phyloP scores from a whole-genome alignment of 2,113 vertebrate genomes.

The Dasyurus viverrinus region DNA sequence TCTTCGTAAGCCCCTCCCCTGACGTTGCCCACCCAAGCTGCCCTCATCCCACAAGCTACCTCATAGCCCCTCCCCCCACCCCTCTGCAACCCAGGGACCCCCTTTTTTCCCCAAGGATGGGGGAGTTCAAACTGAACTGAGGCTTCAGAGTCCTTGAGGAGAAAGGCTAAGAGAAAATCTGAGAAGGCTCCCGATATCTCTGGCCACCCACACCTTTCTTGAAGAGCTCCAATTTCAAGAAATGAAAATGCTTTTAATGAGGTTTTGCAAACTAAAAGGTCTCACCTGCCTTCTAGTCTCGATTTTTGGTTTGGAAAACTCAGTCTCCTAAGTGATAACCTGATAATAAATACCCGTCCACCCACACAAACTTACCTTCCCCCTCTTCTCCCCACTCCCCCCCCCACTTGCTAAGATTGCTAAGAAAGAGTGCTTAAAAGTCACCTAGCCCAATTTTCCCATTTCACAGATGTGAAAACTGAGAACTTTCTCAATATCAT shows the following conservation, averaged over 20 bases:
- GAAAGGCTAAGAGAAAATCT: background rate
- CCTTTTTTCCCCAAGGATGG: background rate
- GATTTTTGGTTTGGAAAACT: background rate
- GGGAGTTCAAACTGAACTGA: background rate
- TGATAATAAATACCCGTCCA: background rate
- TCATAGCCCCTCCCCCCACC: rapidly evolving
- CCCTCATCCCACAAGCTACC: background rate
- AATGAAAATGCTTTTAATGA: background rate
- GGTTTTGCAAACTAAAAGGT: background rate
- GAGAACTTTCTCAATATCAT: background rate
- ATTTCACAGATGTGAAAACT: background rate
- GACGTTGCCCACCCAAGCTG: background rate
- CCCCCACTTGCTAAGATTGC: background rate
- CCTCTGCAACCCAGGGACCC: background rate
- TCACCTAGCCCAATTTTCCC: background rate
- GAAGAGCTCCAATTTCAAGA: background rate
- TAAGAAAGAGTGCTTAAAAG: background rate
- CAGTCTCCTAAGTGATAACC: background rate
- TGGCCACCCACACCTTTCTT: background rate
- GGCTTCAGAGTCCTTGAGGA: background rate
- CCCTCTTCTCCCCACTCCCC: background rate
- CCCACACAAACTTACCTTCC: background rate
- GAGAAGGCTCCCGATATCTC: background rate
- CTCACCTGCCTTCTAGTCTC: background rate
- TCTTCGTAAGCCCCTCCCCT: background rate